These are phyloP conservation scores for Gastrophysa polygoni DNA, from an alignment of 2,888 invertebrate genomes.

Conservation along the genomic window DNA sequence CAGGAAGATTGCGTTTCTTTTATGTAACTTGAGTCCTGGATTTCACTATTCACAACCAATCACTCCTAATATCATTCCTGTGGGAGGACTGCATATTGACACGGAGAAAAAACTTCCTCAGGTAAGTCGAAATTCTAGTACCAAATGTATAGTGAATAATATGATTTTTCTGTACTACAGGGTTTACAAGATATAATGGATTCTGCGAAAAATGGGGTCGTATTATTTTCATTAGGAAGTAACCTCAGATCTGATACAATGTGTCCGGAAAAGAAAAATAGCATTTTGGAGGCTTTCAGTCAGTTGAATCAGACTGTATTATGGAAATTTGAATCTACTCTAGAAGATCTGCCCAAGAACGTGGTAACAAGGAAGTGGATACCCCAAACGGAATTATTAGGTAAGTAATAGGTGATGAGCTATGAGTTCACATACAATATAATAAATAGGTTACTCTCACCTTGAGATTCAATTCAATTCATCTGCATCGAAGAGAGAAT, in stretches of 20 bases:
- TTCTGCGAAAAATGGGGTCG: conserved; percentile 51
- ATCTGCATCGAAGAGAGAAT: too few species aligned
- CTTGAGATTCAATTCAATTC: too few species aligned
- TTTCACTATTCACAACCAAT: conserved; percentile 47
- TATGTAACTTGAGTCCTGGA: conserved; percentile 48
- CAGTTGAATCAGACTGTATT: conserved; percentile 53
- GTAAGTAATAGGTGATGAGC: conserved; percentile 31
- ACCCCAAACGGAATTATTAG: conserved; percentile 56
- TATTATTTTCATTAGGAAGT: conserved; percentile 55
- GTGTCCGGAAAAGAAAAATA: conserved; percentile 38
- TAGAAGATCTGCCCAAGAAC: conserved; percentile 51
- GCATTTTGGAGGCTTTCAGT: conserved; percentile 50
- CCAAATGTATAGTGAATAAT: too few species aligned
- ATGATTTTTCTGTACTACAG: conserved; percentile 30
- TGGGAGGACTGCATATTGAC: conserved; percentile 52
- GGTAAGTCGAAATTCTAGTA: too few species aligned
- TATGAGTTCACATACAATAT: too few species aligned
- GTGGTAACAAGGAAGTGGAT: conserved; percentile 54
- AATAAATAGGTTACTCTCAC: too few species aligned
- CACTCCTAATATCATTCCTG: conserved; percentile 53
- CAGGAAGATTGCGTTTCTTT: conserved; percentile 43
- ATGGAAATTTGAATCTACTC: conserved; percentile 54
- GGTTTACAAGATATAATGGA: conserved; percentile 50
- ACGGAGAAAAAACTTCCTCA: conserved; percentile 43
- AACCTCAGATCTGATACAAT: conserved; percentile 48